Evolutionary conservation across 2,888 invertebrate species (phyloP).

Genomic region (Mesorhabditis belari): DNA sequence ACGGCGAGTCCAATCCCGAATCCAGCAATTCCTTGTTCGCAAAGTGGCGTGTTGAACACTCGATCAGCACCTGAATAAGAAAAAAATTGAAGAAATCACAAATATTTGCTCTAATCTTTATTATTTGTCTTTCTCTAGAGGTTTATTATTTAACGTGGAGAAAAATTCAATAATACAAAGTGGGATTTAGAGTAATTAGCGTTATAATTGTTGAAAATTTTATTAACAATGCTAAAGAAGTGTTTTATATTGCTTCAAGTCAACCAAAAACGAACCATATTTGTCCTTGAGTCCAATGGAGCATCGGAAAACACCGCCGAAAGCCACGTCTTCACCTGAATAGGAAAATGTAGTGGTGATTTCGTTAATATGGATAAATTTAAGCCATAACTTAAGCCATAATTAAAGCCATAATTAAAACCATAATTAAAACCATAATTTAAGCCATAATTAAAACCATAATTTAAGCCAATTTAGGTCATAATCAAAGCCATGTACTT

Average conservation of each 20-base stretch:
- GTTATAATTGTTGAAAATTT: not conserved
- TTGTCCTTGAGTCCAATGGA: constrained; percentile 84
- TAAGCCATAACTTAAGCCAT: no score
- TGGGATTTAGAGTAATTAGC: not conserved
- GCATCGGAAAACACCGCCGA: constrained; percentile 96
- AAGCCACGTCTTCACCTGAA: constrained; percentile 88
- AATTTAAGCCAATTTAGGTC: no score
- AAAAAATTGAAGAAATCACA: not conserved
- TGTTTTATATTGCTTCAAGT: not conserved
- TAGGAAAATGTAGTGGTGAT: constrained; percentile 2
- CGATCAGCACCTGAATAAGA: constrained; percentile 65
- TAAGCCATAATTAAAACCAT: no score
- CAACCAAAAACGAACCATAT: constrained; percentile 14
- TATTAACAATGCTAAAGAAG: not conserved
- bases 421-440: no score
- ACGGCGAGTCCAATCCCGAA: constrained; percentile 79
- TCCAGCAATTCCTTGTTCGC: constrained; percentile 92
- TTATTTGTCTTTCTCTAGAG: not conserved
- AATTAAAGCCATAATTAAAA: no score
- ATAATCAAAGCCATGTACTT: not conserved
- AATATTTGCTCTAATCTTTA: not conserved
- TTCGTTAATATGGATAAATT: no score
- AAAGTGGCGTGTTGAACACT: constrained; percentile 93
- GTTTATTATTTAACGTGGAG: not conserved
- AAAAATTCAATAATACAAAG: not conserved